Evolutionary conservation across 2,113 vertebrate species (phyloP).

Genomic region (Bolborhynchus lineola): DNA sequence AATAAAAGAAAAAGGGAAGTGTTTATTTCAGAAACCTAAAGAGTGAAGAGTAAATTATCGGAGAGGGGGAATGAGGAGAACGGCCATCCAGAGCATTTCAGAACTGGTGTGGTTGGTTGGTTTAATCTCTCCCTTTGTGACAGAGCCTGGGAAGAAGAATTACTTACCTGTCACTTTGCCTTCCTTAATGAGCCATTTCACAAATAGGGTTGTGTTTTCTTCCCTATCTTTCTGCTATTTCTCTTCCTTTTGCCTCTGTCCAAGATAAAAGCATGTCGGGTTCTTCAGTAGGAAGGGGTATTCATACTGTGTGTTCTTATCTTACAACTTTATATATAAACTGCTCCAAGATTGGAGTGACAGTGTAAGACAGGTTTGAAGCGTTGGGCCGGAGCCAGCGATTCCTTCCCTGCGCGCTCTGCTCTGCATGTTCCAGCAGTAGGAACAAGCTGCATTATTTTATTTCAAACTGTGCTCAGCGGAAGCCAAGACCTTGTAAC

Average conservation of each 20-base stretch:
- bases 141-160: constrained; percentile 49
- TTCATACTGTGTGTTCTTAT: constrained; percentile 53
- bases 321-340: constrained; percentile 18
- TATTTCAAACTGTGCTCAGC: constrained; percentile 79
- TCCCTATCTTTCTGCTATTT: constrained; percentile 28
- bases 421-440: constrained; percentile 73
- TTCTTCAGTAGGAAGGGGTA: constrained; percentile 29
- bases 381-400: constrained; percentile 68
- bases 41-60: background rate
- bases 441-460: constrained; percentile 78
- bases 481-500: constrained; percentile 77
- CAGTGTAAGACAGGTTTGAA: constrained; percentile 69
- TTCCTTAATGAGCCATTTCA: constrained; percentile 54
- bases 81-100: constrained; percentile 4
- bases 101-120: constrained; percentile 15
- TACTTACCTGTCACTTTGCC: constrained; percentile 57
- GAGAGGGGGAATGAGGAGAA: background rate
- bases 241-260: constrained; percentile 52
- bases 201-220: constrained; percentile 28
- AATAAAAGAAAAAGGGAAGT: background rate
- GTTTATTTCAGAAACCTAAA: background rate
- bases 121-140: constrained; percentile 47
- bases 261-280: constrained; percentile 47
- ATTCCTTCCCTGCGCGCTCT: constrained; percentile 65
- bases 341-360: constrained; percentile 61